Conservation (phyloP, 2,113 vertebrate genomes). For the Mystacornis crossleyi region DNA sequence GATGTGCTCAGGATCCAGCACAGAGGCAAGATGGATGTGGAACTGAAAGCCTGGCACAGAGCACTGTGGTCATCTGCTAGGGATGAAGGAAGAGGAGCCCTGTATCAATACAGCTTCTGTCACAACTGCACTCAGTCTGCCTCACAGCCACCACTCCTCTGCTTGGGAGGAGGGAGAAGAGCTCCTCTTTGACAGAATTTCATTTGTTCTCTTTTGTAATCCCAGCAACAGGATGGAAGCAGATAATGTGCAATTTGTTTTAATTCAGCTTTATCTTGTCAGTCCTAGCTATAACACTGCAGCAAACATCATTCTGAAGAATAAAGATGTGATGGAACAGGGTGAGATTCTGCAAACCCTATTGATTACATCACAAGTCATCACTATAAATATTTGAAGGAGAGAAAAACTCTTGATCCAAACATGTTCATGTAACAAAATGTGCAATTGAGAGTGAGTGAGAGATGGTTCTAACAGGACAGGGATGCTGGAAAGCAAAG, state of each 20-base stretch:
- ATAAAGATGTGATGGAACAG: neutral
- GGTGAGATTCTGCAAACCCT: neutral
- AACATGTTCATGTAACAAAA: slow-evolving; percentile 7
- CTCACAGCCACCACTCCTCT: neutral
- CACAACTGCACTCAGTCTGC: neutral
- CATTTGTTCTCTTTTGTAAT: neutral
- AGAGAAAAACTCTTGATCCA: neutral
- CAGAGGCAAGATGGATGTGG: fast-evolving
- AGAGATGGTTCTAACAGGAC: neutral
- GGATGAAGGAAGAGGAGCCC: neutral
- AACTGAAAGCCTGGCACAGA: neutral
- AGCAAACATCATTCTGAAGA: slow-evolving; percentile 6
- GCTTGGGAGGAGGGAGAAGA: neutral
- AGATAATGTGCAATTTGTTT: slow-evolving; percentile 39
- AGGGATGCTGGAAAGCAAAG: slow-evolving; percentile 22
- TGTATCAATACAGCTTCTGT: neutral
- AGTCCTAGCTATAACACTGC: neutral
- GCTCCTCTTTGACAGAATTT: neutral
- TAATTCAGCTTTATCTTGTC: slow-evolving; percentile 39
- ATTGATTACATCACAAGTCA: slow-evolving; percentile 37
- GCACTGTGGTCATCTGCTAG: neutral
- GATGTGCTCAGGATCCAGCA: fast-evolving
- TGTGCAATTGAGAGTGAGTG: neutral
- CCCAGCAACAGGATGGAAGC: neutral
- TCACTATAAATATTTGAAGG: slow-evolving; percentile 32